These are phyloP conservation scores for Hemibagrus guttatus DNA, from an alignment of 2,797 vertebrate species.

Conservation along the genomic window DNA sequence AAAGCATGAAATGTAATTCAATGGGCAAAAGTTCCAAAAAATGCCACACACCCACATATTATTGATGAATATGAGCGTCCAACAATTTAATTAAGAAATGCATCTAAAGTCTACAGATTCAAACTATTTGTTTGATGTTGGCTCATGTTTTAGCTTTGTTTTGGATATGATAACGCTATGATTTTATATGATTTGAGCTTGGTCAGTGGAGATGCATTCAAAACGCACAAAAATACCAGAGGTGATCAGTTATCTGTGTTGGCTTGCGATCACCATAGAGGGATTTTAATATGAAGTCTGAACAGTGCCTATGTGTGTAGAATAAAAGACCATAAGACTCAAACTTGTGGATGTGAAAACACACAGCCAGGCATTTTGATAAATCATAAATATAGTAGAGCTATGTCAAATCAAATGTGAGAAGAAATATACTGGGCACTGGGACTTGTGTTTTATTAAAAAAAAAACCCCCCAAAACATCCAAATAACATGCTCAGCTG, in stretches of 20 bases:
- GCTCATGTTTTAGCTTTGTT: background rate
- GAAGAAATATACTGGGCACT: background rate
- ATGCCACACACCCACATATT: background rate
- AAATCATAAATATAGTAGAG: conserved; percentile 2
- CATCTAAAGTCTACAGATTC: background rate
- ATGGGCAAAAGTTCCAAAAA: background rate
- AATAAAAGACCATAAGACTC: background rate
- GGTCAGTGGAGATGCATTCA: background rate
- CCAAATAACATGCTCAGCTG: background rate
- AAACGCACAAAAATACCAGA: background rate
- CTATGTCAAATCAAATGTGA: background rate
- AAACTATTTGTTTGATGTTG: background rate
- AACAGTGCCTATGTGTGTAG: background rate
- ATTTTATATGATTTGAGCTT: background rate
- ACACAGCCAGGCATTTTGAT: background rate
- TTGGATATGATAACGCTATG: background rate
- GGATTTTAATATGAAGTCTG: background rate
- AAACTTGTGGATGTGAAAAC: background rate
- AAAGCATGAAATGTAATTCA: background rate
- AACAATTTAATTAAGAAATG: too few relatives aligned
- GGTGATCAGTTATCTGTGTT: background rate
- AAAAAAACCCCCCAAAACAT: background rate
- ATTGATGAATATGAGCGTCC: background rate
- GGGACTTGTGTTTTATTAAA: background rate
- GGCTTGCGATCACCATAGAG: background rate